Conservation (phyloP, 2,888 invertebrate species). For the Nephrocerus scutellatus region DNA sequence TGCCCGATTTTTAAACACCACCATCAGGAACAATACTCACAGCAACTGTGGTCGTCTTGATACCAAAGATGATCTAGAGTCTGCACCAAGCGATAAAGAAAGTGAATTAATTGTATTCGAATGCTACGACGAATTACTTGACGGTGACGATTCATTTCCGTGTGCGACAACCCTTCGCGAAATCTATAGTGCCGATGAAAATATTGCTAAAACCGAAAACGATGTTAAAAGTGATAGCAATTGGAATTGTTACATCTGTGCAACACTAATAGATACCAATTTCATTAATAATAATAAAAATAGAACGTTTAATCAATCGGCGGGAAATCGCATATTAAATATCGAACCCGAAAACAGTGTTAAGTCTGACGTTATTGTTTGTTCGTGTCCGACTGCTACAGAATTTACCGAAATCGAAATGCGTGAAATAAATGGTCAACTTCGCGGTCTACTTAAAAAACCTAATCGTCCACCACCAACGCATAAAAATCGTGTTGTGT, state of each 20-base stretch:
- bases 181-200: no score
- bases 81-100: not conserved
- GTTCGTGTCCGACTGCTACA: conserved; percentile 4
- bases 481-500: conserved; percentile 74
- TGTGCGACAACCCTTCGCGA: no score
- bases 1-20: conserved; percentile 30
- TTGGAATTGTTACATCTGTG: no score
- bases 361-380: no score
- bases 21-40: conserved; percentile 4
- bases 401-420: conserved; percentile 28
- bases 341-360: no score
- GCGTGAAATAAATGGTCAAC: conserved; percentile 48
- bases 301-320: no score
- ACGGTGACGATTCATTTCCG: conserved; percentile 15
- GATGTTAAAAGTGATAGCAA: no score
- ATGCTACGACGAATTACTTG: conserved; percentile 41
- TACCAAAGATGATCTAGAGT: conserved; percentile 18
- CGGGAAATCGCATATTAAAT: no score
- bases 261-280: no score
- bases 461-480: conserved; percentile 58
- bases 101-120: conserved; percentile 23
- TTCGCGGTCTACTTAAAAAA: conserved; percentile 61
- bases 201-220: no score
- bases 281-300: no score
- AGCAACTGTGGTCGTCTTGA: conserved; percentile 12